phyloP scores from a whole-genome alignment of 2,113 vertebrate genomes.

The Verasper variegatus region DNA sequence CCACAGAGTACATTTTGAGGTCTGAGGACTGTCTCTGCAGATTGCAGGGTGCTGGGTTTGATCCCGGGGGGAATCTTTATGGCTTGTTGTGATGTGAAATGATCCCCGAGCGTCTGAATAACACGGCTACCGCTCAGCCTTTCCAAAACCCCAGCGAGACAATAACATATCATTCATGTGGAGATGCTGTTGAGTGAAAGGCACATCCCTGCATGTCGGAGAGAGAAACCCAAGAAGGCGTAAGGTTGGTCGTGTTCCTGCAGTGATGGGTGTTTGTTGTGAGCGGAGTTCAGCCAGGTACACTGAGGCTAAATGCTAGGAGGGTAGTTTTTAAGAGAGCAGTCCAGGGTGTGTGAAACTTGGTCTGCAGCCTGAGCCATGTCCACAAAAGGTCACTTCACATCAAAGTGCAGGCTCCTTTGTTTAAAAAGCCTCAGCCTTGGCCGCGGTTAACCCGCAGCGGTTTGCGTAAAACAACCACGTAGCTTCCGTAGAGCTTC shows the following conservation, averaged over 20 bases:
- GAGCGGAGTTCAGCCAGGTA: background rate
- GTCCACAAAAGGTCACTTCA: background rate
- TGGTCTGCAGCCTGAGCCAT: constrained; percentile 6
- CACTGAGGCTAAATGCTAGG: background rate
- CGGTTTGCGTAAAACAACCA: constrained; percentile 43
- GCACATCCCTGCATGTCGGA: background rate
- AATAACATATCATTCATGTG: constrained; percentile 53
- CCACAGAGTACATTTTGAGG: constrained; percentile 79
- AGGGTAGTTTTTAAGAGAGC: too few relatives aligned
- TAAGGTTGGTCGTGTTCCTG: background rate
- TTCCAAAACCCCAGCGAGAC: constrained; percentile 45
- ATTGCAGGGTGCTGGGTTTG: constrained; percentile 61
- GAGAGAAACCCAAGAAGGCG: background rate
- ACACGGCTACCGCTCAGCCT: constrained; percentile 30
- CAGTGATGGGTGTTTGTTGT: background rate
- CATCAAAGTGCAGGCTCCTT: constrained; percentile 52
- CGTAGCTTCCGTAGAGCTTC: constrained; percentile 22
- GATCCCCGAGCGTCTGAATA: constrained; percentile 58
- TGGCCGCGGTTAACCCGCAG: constrained; percentile 20
- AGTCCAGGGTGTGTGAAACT: background rate
- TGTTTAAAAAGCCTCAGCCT: constrained; percentile 29
- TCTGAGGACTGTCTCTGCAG: constrained; percentile 65
- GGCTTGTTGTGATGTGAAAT: constrained; percentile 51
- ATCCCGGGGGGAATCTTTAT: constrained; percentile 58
- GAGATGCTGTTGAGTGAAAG: background rate